Base-by-base conservation (phyloP, 2,888 invertebrate genomes). In the Cryptops parisi region DNA sequence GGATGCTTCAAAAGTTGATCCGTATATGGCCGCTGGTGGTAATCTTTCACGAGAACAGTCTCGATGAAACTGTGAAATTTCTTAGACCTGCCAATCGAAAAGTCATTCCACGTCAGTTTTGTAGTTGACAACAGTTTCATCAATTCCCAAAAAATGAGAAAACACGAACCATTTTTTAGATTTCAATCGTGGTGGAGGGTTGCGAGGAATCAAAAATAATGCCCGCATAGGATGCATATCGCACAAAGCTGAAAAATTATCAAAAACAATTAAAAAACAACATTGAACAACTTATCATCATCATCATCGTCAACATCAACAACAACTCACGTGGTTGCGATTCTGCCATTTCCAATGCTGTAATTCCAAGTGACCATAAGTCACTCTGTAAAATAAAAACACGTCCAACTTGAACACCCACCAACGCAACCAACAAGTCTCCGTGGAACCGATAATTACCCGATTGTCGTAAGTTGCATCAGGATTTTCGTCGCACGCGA, bases 201-300 rank as follows among this genome's bases (percentile, higher is more conserved):
- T 97, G 66, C 97, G 80, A 61, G 97, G 97, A 71, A 97, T 97
- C 64, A 98, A 81, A 74, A 97, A 98, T 61, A 97, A 78, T 60
- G 97, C 97, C 65, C 97, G 79, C 98, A 99, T 99, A 23, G 98
- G 98, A 77, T 98, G 98, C 70, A 98, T 80, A 76, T 98, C 97
- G 76, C 97, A 99, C 55, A 99, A 78, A 39, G 98, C 74, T 67
- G 52, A 27, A 38, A 43, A 19, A 54, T 27, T 3, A 38, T 5
- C 23, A 51, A n/a, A 5, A 46, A 4, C 2, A 23, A 45, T 45
- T 24, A 21, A 24, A n/a, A 23, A 24, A 25, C 47, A 17, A 22
- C n/a, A n/a, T n/a, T n/a, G 38, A 33, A 33, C n/a, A n/a, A 12
- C 9, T 12, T n/a, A 9, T 9, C 38, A 33, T 12, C 38, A 33